Evolutionary conservation across 1,140 invertebrate species (phyloP).

Genomic region (Neomicropteryx cornuta): DNA sequence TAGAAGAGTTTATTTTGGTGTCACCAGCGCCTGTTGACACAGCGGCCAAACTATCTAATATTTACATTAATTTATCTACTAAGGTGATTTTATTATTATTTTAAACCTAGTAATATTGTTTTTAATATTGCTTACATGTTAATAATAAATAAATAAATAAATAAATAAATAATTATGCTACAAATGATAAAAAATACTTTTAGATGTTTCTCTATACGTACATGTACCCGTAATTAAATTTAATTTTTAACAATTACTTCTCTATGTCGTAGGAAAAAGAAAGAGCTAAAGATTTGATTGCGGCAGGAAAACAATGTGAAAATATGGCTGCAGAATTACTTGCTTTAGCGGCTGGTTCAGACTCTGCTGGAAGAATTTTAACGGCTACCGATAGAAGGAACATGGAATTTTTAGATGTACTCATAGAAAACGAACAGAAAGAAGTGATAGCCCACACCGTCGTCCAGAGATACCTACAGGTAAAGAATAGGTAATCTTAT

Average conservation of each 20-base stretch:
- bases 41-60: conserved; percentile 92
- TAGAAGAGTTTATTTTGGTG: conserved; percentile 92
- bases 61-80: conserved; percentile 76
- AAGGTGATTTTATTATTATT: conserved; percentile 43
- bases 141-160: background rate
- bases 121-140: background rate
- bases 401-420: conserved; percentile 90
- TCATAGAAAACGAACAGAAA: conserved; percentile 98
- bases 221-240: no score
- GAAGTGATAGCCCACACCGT: conserved; percentile 88
- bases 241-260: conserved; percentile 2
- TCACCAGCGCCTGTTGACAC: conserved; percentile 96
- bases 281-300: conserved; percentile 88
- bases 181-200: no score
- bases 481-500: conserved; percentile 45
- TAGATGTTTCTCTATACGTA: no score
- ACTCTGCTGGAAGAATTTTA: conserved; percentile 84
- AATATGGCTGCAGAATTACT: conserved; percentile 93
- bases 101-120: background rate
- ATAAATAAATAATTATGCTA: conserved; percentile 2
- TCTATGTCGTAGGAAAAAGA: conserved; percentile 74
- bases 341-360: conserved; percentile 84
- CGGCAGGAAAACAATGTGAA: conserved; percentile 92
- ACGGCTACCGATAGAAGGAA: conserved; percentile 86
- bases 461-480: conserved; percentile 78